Evolutionary conservation across 2,797 vertebrate genomes (phyloP).

Genomic region (Margarornis squamiger): DNA sequence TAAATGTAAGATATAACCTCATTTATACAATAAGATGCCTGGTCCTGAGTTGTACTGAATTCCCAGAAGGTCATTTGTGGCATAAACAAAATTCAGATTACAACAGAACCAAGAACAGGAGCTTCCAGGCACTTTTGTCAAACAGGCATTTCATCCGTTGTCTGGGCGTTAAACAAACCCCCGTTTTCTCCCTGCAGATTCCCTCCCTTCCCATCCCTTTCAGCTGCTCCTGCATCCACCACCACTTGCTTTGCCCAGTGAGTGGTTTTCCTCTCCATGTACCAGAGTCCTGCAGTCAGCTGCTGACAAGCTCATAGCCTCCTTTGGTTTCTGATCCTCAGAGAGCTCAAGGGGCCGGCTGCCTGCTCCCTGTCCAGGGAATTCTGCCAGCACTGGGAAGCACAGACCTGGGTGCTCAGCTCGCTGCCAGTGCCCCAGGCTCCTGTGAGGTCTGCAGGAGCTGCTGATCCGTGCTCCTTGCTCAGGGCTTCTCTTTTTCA

Average conservation of each 20-base stretch:
- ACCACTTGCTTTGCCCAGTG: background rate
- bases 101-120: background rate
- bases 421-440: background rate
- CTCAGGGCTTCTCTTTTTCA: background rate
- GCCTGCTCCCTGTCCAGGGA: background rate
- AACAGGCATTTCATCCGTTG: background rate
- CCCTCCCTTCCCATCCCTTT: background rate
- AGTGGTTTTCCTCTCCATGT: rapidly evolving
- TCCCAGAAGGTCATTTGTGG: background rate
- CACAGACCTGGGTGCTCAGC: background rate
- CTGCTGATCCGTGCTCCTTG: background rate
- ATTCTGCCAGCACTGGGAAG: rapidly evolving
- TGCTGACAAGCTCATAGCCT: background rate
- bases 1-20: background rate
- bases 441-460: background rate
- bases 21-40: background rate
- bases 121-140: background rate
- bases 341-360: background rate
- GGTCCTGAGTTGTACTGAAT: background rate
- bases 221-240: too few species aligned
- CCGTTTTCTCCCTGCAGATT: background rate
- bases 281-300: too few species aligned
- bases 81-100: background rate
- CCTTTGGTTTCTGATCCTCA: background rate
- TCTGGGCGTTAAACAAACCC: background rate